Conservation (phyloP, 1,140 invertebrate species). For the Drosophila yakuba region DNA sequence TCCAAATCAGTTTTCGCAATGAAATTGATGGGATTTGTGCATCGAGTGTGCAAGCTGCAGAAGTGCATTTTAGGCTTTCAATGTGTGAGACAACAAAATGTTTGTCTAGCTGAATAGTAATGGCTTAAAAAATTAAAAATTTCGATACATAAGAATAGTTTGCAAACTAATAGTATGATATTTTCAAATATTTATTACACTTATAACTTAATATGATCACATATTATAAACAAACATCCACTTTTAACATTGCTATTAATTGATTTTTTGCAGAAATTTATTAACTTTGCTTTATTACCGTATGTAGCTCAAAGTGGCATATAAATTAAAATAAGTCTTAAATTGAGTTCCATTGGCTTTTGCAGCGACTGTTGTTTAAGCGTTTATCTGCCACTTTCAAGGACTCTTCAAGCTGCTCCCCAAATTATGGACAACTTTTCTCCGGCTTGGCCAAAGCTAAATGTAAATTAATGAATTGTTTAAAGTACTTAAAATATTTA, state of each 20-base stretch:
- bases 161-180: no score
- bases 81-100: not conserved
- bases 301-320: no score
- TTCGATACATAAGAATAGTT: no score
- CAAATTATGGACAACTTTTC: slow-evolving; percentile 40
- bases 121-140: not conserved
- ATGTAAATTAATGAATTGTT: slow-evolving; percentile 82
- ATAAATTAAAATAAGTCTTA: not conserved
- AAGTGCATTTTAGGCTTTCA: not conserved
- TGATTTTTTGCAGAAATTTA: no score
- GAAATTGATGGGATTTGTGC: slow-evolving; percentile 4
- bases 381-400: slow-evolving; percentile 26
- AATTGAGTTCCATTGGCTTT: not conserved
- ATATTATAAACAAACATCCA: no score
- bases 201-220: no score
- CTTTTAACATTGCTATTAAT: no score
- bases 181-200: no score
- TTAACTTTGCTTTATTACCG: no score
- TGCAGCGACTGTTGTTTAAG: not conserved
- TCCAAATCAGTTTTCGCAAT: slow-evolving; percentile 7
- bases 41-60: not conserved
- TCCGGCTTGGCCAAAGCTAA: slow-evolving; percentile 42
- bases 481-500: slow-evolving; percentile 77
- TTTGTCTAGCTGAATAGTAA: not conserved
- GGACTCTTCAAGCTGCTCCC: slow-evolving; percentile 13